Conservation (phyloP, 2,113 vertebrate genomes). For the human region GRCh38 chr6:68044501-68045000, state of each 20-base stretch:
- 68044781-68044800: constrained; percentile 63
- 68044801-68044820: constrained; percentile 61
- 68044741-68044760: constrained; percentile 62
- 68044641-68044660: neutral
- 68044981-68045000: constrained; percentile 63
- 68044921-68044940: constrained; percentile 66
- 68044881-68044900: constrained; percentile 57
- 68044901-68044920: constrained; percentile 73
- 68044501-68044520: neutral
- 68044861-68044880: constrained; percentile 64
- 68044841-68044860: constrained; percentile 69
- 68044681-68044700: constrained; percentile 67
- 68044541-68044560: neutral
- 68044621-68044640: constrained; percentile 51
- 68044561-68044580: neutral
- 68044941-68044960: constrained; percentile 5
- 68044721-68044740: constrained; percentile 62
- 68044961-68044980: constrained; percentile 48
- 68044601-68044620: constrained; percentile 68
- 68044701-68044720: constrained; percentile 40
- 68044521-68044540: neutral
- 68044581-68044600: constrained; percentile 8
- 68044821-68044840: constrained; percentile 49
- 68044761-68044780: constrained; percentile 72
- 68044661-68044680: constrained; percentile 59